Conservation (phyloP, 2,888 invertebrate species). For the Folsomia candida region DNA sequence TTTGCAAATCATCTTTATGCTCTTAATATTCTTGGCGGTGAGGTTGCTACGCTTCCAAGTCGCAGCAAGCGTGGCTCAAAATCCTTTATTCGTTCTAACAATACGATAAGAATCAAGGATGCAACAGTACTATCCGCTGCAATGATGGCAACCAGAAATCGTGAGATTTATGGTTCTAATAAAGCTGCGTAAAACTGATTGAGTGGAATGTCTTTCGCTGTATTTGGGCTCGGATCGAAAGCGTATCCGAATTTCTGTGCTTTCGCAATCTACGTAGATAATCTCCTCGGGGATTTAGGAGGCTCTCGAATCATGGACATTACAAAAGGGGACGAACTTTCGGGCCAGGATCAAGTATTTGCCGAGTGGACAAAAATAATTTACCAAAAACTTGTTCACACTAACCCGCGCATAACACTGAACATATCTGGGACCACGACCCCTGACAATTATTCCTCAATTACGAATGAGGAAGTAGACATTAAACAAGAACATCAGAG, state of each 20-base stretch:
- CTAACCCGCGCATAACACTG: too few relatives aligned
- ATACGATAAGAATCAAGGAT: too few relatives aligned
- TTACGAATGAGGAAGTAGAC: too few relatives aligned
- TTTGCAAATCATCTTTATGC: neutral
- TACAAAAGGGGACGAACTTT: constrained; percentile 87
- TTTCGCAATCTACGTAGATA: constrained; percentile 88
- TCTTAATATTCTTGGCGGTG: neutral
- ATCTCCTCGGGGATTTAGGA: constrained; percentile 79
- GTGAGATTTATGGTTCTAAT: too few relatives aligned
- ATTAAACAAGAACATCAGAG: too few relatives aligned
- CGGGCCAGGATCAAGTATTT: constrained; percentile 92
- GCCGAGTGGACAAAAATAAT: constrained; percentile 85
- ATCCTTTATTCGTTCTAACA: neutral
- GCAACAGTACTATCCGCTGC: too few relatives aligned
- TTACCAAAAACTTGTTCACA: constrained; percentile 78
- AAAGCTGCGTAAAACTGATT: too few relatives aligned
- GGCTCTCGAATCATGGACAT: constrained; percentile 80
- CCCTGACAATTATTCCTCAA: too few relatives aligned
- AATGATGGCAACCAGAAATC: too few relatives aligned
- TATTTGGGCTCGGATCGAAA: constrained; percentile 89
- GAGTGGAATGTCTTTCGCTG: too few relatives aligned
- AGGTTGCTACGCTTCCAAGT: too few relatives aligned
- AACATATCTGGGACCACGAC: too few relatives aligned
- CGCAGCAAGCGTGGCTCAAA: neutral
- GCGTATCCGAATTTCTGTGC: constrained; percentile 95